Conservation (phyloP, 1,140 invertebrate species). For the Calephelis nemesis region DNA sequence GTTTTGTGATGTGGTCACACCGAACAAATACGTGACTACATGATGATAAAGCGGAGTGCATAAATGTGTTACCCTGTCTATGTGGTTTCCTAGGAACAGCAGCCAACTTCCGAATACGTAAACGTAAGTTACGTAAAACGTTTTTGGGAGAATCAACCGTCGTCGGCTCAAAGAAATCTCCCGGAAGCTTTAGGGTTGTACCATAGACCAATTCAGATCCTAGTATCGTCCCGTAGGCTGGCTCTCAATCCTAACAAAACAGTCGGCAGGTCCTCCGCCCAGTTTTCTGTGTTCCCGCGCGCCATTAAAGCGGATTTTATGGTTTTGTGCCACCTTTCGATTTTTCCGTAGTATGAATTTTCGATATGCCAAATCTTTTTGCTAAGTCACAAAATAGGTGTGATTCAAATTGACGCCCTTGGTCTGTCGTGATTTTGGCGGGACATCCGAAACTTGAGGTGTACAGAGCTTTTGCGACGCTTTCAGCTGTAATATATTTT, state of each 20-base stretch:
- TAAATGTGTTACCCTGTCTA: neutral
- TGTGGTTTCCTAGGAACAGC: neutral
- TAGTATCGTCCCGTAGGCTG: too few relatives aligned
- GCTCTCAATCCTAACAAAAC: neutral
- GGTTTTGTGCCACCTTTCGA: neutral
- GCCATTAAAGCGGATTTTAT: neutral
- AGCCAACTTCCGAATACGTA: neutral
- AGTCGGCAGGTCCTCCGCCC: neutral
- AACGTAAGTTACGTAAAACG: neutral
- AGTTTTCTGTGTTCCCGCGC: neutral
- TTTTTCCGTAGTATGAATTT: neutral
- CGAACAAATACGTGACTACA: slow-evolving; percentile 23
- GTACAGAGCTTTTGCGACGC: neutral
- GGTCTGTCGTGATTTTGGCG: neutral
- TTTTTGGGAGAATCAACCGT: neutral
- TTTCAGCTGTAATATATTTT: slow-evolving; percentile 20
- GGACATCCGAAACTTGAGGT: slow-evolving; percentile 6
- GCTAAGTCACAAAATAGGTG: neutral
- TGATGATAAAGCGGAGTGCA: slow-evolving; percentile 1
- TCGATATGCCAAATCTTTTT: neutral
- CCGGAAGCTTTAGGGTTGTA: neutral
- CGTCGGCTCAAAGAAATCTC: neutral
- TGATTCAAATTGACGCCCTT: neutral
- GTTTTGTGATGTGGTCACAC: slow-evolving; percentile 14
- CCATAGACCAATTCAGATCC: neutral